Percentiles rank a stretch among this genome's conserved stretches.
phyloP scores from a whole-genome alignment of 2,888 invertebrate genomes.

The Mechanitis mazaeus region DNA sequence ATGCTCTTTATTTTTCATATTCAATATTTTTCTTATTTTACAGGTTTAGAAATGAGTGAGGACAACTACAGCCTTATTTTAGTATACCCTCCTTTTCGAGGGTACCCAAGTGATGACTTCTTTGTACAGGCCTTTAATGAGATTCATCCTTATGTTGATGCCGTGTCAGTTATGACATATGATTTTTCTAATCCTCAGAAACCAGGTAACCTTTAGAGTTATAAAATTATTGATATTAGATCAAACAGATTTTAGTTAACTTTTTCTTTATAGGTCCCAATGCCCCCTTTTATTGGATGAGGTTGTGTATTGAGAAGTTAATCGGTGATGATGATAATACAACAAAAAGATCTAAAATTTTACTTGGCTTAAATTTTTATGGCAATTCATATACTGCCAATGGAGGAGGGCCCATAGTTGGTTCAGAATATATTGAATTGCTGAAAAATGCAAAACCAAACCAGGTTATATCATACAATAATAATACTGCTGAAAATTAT shows the following conservation, averaged over 20 bases:
- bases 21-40: constrained; percentile 29
- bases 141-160: constrained; percentile 85
- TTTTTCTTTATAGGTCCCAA: constrained; percentile 82
- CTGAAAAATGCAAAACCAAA: constrained; percentile 83
- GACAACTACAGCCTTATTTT: constrained; percentile 80
- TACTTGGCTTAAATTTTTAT: constrained; percentile 95
- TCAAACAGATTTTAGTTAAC: neutral
- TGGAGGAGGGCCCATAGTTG: constrained; percentile 89
- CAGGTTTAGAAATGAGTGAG: constrained; percentile 76
- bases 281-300: constrained; percentile 90
- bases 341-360: constrained; percentile 83
- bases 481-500: constrained; percentile 87
- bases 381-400: constrained; percentile 90
- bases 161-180: constrained; percentile 97
- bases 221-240: too few relatives aligned
- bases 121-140: constrained; percentile 84
- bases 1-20: too few relatives aligned
- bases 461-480: constrained; percentile 84
- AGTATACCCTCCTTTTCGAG: constrained; percentile 87
- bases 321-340: constrained; percentile 77
- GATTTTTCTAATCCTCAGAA: constrained; percentile 90
- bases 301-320: constrained; percentile 84
- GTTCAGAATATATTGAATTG: constrained; percentile 85
- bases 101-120: constrained; percentile 81
- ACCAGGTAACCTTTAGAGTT: constrained; percentile 74